Evolutionary conservation across 1,140 invertebrate species (phyloP), one percentile per base, ranked within the genome.

Genomic region (Plectrocnemia conspersa): DNA sequence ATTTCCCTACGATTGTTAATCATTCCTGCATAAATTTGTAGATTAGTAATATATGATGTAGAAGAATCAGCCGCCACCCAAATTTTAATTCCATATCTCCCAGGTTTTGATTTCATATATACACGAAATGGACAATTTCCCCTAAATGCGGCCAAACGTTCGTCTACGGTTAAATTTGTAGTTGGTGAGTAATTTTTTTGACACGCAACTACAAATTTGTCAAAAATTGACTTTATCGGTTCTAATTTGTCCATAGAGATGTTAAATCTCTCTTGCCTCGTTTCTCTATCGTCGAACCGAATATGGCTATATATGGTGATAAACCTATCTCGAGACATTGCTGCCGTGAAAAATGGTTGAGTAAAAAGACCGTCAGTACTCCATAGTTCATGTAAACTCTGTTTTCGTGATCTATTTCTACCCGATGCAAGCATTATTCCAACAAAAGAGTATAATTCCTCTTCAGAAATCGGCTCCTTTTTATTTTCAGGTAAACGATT

Each of bases 261-360:
- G 2, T 48, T 7, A 33, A 23, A 48, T 48, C 46, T 1, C 29
- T 48, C 3, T 32, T 21, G 24, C 16, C 46, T 29, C 7, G 24
- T 48, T 7, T 48, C 29, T 48, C 16, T 48, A 33, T 48, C 33
- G 16, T 48, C 46, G 15, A 48, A 48, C n/a, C 46, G 46, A 32
- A 48, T 48, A 33, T 48, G 7, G 4, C 46, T 48, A 33, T 32
- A 48, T 5, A 48, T 48, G 9, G 13, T 18, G 18, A 33, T 33
- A 18, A 48, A 48, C 5, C 46, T 48, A 32, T 48, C 29, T 32
- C 46, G 23, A 48, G 46, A 48, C 46, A 48, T 48, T 15, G 46
- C 46, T 32, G 46, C 46, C 11, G 25, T 32, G 46, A 15, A 48
- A 33, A 48, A 48, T 19, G 35, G 32, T 23, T 50, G 48, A 9